A percentile compares a stretch with the other conserved stretches of the same genome.
phyloP scores from a whole-genome alignment of 2,888 invertebrate genomes.

The Callinectes sapidus region DNA sequence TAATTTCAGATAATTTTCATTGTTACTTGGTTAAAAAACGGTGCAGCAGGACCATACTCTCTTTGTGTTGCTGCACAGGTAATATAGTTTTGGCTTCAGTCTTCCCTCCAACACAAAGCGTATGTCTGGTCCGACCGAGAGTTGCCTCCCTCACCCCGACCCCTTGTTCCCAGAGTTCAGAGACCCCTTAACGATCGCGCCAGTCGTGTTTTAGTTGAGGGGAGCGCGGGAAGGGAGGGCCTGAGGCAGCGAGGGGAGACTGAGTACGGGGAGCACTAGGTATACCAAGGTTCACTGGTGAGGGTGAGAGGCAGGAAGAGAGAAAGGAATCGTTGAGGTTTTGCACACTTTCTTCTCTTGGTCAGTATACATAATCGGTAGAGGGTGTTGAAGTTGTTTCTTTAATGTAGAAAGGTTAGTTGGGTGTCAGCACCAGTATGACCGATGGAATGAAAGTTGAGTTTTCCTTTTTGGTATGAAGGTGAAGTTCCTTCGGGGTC shows the following conservation, averaged over 20 bases:
- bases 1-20: background rate
- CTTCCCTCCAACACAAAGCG: slow-evolving; percentile 29
- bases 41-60: background rate
- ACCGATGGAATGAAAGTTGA: background rate
- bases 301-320: slow-evolving; percentile 31
- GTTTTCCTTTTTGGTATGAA: background rate
- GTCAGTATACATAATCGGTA: background rate
- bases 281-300: slow-evolving; percentile 30
- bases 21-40: background rate
- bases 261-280: background rate
- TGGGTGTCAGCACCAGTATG: background rate
- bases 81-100: background rate
- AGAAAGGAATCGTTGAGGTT: background rate
- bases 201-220: slow-evolving; percentile 49
- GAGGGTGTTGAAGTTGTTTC: background rate
- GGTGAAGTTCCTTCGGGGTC: background rate
- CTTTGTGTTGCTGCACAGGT: background rate
- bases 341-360: background rate
- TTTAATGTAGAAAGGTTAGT: background rate
- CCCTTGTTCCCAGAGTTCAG: slow-evolving; percentile 54
- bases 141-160: slow-evolving; percentile 43
- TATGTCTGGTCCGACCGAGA: slow-evolving; percentile 47
- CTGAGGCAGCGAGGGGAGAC: slow-evolving; percentile 19
- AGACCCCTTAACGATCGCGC: slow-evolving; percentile 49
- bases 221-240: slow-evolving; percentile 29